These are phyloP conservation scores for Gymnarchus niloticus DNA, from an alignment of 2,113 vertebrate genomes.

Conservation along the genomic window DNA sequence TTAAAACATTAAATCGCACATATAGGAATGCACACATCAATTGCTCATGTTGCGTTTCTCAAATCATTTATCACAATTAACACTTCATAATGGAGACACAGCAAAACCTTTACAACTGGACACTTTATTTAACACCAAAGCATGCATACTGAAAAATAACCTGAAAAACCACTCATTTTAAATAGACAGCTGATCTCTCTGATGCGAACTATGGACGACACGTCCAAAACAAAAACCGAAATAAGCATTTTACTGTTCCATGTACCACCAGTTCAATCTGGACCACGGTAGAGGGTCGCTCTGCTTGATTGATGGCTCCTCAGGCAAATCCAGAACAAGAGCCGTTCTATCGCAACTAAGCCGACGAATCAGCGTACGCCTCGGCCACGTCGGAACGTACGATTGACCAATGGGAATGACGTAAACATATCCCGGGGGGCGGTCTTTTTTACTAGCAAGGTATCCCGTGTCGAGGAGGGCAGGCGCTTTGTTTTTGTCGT, in stretches of 20 bases:
- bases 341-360: background rate
- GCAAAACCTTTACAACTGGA: background rate
- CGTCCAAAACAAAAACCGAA: background rate
- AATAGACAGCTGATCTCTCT: background rate
- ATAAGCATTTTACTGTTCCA: background rate
- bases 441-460: slow-evolving; percentile 26
- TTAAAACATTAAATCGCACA: background rate
- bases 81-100: too few species aligned
- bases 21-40: too few species aligned
- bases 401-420: slow-evolving; percentile 41
- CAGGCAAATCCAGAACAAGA: slow-evolving; percentile 6
- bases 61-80: background rate
- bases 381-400: background rate
- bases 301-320: slow-evolving; percentile 13
- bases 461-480: slow-evolving; percentile 48
- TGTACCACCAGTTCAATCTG: background rate
- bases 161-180: background rate
- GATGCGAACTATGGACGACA: background rate
- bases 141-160: background rate
- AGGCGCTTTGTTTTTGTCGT: slow-evolving; percentile 60
- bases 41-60: too few species aligned
- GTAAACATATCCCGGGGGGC: slow-evolving; percentile 42
- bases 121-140: background rate
- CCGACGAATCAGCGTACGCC: background rate
- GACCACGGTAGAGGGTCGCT: background rate